phyloP scores from a whole-genome alignment of 2,888 invertebrate species.

The Caenorhabditis sulstoni region DNA sequence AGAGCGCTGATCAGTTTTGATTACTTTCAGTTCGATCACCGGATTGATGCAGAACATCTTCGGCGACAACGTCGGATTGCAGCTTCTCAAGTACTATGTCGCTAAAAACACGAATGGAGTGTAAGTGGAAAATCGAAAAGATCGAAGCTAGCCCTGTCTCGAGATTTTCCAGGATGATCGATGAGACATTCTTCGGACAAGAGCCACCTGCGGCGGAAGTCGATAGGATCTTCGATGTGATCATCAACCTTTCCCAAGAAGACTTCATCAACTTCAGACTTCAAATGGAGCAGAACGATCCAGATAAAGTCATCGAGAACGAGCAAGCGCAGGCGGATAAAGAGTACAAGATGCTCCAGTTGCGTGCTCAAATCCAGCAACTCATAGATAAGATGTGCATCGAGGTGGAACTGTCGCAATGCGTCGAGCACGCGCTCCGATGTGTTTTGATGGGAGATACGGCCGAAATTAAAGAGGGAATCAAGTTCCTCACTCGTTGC shows the following conservation, averaged over 20 bases:
- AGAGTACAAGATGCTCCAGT: background rate
- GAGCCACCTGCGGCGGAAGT: too few species aligned
- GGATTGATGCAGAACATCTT: background rate
- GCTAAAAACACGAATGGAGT: background rate
- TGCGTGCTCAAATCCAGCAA: slow-evolving; percentile 30
- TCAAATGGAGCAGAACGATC: slow-evolving; percentile 2
- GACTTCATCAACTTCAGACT: background rate
- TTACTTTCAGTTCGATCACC: slow-evolving; percentile 2
- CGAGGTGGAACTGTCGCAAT: slow-evolving; percentile 54
- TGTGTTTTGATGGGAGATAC: slow-evolving; percentile 64
- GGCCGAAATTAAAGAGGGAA: slow-evolving; percentile 84
- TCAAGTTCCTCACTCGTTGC: slow-evolving; percentile 89
- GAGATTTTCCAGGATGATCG: too few species aligned
- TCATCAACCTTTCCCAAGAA: too few species aligned
- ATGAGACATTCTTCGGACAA: too few species aligned
- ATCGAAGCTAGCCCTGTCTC: too few species aligned
- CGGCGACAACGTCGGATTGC: background rate
- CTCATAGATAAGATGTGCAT: slow-evolving; percentile 57
- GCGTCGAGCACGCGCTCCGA: slow-evolving; percentile 58
- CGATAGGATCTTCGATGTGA: too few species aligned
- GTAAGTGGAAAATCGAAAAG: too few species aligned
- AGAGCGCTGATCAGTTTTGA: too few species aligned
- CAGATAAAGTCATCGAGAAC: slow-evolving; percentile 7
- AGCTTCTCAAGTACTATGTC: background rate
- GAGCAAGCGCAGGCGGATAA: slow-evolving; percentile 5